Percentiles rank a stretch among this genome's conserved stretches.
Evolutionary conservation across 2,888 invertebrate genomes (phyloP).

Genomic region (Synanthedon andrenaeformis): DNA sequence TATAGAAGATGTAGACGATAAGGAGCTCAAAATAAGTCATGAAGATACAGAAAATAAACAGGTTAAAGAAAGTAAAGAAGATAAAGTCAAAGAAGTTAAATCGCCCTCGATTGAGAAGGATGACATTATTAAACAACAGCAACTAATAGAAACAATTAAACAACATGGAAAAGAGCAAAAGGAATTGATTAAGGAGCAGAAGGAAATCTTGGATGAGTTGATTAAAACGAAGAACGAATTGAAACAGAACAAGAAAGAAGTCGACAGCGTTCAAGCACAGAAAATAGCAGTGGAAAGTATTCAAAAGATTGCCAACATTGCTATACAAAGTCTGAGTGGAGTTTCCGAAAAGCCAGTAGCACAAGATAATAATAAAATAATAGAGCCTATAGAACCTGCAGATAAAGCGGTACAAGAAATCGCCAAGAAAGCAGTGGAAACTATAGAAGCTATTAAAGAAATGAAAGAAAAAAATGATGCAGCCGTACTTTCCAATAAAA

Average conservation of each 20-base stretch:
- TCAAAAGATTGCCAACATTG: slow-evolving; percentile 58
- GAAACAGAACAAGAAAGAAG: slow-evolving; percentile 55
- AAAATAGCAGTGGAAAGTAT: slow-evolving; percentile 65
- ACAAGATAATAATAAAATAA: slow-evolving; percentile 6
- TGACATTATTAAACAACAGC: slow-evolving; percentile 51
- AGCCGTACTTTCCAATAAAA: not conserved
- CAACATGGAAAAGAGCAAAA: slow-evolving; percentile 77
- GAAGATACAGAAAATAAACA: slow-evolving; percentile 17
- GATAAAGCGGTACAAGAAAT: slow-evolving; percentile 60
- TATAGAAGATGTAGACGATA: slow-evolving; percentile 6
- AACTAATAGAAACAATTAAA: slow-evolving; percentile 74
- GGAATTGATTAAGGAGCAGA: slow-evolving; percentile 76
- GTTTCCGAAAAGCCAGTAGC: slow-evolving; percentile 41
- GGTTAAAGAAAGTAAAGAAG: slow-evolving; percentile 12
- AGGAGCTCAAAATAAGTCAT: slow-evolving; percentile 16
- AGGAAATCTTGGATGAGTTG: slow-evolving; percentile 72
- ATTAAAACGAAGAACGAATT: slow-evolving; percentile 67
- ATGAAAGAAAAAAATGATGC: slow-evolving; percentile 29
- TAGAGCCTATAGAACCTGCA: slow-evolving; percentile 16
- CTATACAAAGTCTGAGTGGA: slow-evolving; percentile 54
- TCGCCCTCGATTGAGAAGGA: slow-evolving; percentile 24
- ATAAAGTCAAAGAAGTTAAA: slow-evolving; percentile 22
- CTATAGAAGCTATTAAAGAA: slow-evolving; percentile 55
- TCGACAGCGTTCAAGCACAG: slow-evolving; percentile 51
- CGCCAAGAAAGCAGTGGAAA: slow-evolving; percentile 54